Evolutionary conservation across 2,113 vertebrate species (phyloP).

Genomic region (Jacana jacana): DNA sequence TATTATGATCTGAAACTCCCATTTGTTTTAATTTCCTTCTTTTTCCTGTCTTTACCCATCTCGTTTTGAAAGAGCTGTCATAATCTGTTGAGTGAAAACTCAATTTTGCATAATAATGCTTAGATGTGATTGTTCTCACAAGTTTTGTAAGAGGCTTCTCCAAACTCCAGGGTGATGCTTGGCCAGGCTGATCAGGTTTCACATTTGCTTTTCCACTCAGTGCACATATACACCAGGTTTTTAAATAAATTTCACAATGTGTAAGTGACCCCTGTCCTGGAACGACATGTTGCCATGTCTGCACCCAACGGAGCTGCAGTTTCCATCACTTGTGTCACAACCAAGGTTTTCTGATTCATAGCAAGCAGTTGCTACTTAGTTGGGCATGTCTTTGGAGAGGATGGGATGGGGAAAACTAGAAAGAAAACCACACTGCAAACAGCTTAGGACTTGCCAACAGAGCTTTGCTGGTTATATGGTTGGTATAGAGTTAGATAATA

Average conservation of each 20-base stretch:
- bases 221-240: neutral
- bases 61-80: neutral
- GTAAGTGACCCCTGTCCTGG: neutral
- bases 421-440: neutral
- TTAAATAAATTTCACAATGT: neutral
- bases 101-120: neutral
- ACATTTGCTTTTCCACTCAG: neutral
- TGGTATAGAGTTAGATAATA: neutral
- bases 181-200: neutral
- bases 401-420: neutral
- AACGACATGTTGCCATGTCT: accelerated
- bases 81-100: neutral
- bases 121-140: neutral
- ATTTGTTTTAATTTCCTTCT: conserved; percentile 7
- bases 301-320: neutral
- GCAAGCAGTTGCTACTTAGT: neutral
- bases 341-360: neutral
- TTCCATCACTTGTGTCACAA: neutral
- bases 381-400: neutral
- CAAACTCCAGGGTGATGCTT: neutral
- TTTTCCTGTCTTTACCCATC: neutral
- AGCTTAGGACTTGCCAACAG: neutral
- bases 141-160: neutral
- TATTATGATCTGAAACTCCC: neutral
- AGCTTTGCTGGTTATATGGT: neutral